Conservation (phyloP, 2,888 invertebrate genomes). For the Chironomus tentans region DNA sequence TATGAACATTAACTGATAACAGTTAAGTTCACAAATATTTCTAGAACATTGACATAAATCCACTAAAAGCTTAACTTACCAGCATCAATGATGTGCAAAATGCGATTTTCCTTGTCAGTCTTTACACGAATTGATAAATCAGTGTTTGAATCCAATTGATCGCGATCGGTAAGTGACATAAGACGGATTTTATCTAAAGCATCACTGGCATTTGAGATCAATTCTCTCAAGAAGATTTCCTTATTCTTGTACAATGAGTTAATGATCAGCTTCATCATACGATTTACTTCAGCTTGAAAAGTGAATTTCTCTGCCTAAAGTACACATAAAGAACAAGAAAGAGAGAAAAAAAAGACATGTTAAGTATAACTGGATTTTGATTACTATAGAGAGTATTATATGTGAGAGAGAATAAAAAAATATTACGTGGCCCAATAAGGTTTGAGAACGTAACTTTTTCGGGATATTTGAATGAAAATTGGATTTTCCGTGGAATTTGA, state of each 20-base stretch:
- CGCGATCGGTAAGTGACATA: conserved; percentile 78
- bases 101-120: conserved; percentile 84
- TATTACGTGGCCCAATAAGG: conserved; percentile 17
- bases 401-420: background rate
- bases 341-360: conserved; percentile 13
- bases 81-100: conserved; percentile 89
- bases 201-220: conserved; percentile 98
- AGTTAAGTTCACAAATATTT: no score
- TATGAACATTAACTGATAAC: no score
- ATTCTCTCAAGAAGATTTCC: conserved; percentile 95
- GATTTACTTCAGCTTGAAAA: conserved; percentile 98
- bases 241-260: conserved; percentile 98
- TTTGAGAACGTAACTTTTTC: background rate
- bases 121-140: conserved; percentile 86
- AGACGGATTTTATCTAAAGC: conserved; percentile 97
- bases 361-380: background rate
- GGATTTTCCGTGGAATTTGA: background rate
- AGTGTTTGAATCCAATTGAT: conserved; percentile 64
- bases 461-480: background rate
- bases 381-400: background rate
- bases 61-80: conserved; percentile 45
- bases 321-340: background rate
- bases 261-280: conserved; percentile 99
- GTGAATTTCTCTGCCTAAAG: conserved; percentile 65
- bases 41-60: no score